Conservation (phyloP, 2,797 vertebrate genomes). For the Benthosema pterotum region DNA sequence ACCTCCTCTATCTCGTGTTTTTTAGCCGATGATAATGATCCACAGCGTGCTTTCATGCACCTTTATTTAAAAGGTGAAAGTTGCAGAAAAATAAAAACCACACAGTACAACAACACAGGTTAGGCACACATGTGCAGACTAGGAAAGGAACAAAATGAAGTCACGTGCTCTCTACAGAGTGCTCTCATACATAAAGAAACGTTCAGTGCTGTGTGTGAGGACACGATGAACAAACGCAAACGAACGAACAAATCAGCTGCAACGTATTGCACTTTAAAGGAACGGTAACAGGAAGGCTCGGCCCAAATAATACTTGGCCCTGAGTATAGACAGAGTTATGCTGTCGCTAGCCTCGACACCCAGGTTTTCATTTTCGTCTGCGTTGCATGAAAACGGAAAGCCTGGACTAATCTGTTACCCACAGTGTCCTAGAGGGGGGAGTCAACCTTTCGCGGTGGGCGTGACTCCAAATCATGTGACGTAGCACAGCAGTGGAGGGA, state of each 20-base stretch:
- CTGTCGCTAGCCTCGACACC: no score
- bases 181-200: constrained; percentile 68
- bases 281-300: no score
- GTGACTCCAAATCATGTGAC: no score
- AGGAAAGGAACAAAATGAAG: constrained; percentile 73
- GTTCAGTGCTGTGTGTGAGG: constrained; percentile 79
- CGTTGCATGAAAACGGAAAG: no score
- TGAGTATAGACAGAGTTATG: no score
- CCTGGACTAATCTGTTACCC: no score
- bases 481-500: no score
- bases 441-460: no score
- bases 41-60: constrained; percentile 58
- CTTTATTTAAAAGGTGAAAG: constrained; percentile 94
- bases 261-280: constrained; percentile 87
- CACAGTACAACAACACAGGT: constrained; percentile 61
- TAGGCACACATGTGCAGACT: constrained; percentile 82
- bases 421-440: no score
- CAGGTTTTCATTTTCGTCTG: no score
- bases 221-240: constrained; percentile 56
- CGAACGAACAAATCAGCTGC: constrained; percentile 73
- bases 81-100: constrained; percentile 81
- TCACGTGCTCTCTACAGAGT: constrained; percentile 77
- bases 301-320: no score
- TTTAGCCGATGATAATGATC: constrained; percentile 25
- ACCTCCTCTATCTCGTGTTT: no score